A percentile compares a stretch with the other conserved stretches of the same genome.
Evolutionary conservation across 2,888 invertebrate species (phyloP).

Genomic region (Andrena bucephala): DNA sequence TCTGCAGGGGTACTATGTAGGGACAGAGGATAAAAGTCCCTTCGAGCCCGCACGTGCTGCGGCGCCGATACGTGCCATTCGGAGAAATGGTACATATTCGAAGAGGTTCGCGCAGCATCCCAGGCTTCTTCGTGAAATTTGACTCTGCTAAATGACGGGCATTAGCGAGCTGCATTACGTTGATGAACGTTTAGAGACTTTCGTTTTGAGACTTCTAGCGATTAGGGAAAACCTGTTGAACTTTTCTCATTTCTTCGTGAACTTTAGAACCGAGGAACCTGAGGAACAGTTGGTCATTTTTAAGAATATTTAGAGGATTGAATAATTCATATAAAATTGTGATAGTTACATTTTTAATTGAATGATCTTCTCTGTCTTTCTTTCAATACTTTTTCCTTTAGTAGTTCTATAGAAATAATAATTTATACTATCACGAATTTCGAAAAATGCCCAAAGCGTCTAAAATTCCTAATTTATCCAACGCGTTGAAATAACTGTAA

Average conservation of each 20-base stretch:
- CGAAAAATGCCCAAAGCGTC: too few relatives aligned
- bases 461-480: too few relatives aligned
- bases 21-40: neutral
- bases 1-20: neutral
- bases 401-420: too few relatives aligned
- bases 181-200: neutral
- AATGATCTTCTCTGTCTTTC: too few relatives aligned
- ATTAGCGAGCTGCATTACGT: neutral
- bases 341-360: too few relatives aligned
- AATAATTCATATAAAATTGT: too few relatives aligned
- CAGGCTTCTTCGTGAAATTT: constrained; percentile 1
- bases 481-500: too few relatives aligned
- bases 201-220: neutral
- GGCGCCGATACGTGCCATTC: neutral
- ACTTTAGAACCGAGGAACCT: neutral
- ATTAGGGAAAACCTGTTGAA: neutral
- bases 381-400: too few relatives aligned
- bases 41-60: neutral
- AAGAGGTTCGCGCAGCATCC: neutral
- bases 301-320: too few relatives aligned
- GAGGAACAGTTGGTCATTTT: neutral
- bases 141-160: neutral
- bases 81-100: neutral
- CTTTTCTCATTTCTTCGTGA: neutral
- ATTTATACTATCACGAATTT: too few relatives aligned